These are phyloP conservation scores for Orthosia gracilis DNA, from an alignment of 2,888 invertebrate species.

Conservation along the genomic window DNA sequence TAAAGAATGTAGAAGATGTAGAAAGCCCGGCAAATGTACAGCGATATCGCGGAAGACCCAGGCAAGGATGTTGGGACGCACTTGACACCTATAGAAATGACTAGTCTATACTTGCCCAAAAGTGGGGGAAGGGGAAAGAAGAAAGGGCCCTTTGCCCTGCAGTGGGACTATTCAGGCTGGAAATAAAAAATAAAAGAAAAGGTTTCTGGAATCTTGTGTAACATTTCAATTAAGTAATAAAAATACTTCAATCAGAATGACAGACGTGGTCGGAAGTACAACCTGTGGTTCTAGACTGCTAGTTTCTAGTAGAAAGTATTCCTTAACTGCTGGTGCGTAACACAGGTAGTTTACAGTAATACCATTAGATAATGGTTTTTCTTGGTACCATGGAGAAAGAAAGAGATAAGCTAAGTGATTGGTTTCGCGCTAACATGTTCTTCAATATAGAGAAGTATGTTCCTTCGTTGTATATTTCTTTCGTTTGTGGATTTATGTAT, in stretches of 20 bases:
- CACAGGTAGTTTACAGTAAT: constrained; percentile 40
- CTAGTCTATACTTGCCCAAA: too few relatives aligned
- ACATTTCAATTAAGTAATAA: constrained; percentile 53
- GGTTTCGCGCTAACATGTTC: background rate
- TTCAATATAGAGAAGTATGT: background rate
- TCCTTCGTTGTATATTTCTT: background rate
- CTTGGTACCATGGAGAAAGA: background rate
- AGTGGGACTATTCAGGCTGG: too few relatives aligned
- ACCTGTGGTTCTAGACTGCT: constrained; percentile 23
- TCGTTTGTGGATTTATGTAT: background rate
- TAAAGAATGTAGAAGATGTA: too few relatives aligned
- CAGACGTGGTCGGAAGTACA: constrained; percentile 55
- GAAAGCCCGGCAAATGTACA: too few relatives aligned
- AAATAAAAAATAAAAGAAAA: background rate
- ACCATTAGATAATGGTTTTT: background rate
- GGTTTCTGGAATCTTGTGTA: constrained; percentile 20
- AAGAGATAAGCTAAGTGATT: background rate
- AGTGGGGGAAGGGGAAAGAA: too few relatives aligned
- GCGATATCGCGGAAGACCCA: too few relatives aligned
- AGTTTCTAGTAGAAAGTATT: constrained; percentile 60
- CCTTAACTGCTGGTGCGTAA: constrained; percentile 17
- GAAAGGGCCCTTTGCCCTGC: too few relatives aligned
- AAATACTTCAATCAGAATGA: constrained; percentile 44
- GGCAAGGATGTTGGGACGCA: too few relatives aligned
- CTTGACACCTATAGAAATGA: too few relatives aligned